A percentile compares a stretch with the other conserved stretches of the same genome.
Evolutionary conservation across 2,113 vertebrate genomes (phyloP).

Genomic region (Lophius piscatorius): DNA sequence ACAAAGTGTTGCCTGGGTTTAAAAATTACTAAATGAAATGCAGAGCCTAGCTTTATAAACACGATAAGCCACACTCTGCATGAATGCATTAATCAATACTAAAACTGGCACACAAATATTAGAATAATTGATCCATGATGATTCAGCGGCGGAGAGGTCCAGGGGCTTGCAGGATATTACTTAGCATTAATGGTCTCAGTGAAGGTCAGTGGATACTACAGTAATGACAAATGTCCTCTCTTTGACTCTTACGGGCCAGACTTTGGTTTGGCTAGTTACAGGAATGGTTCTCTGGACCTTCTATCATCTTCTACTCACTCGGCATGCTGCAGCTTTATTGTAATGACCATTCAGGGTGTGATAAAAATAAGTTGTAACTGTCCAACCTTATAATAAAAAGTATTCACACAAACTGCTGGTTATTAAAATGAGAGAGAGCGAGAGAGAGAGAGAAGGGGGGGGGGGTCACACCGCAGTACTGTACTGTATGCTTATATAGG

Average conservation of each 20-base stretch:
- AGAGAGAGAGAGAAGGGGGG: slow-evolving; percentile 8
- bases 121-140: slow-evolving; percentile 75
- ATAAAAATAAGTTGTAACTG: slow-evolving; percentile 68
- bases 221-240: slow-evolving; percentile 71
- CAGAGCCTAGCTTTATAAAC: slow-evolving; percentile 70
- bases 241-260: slow-evolving; percentile 55
- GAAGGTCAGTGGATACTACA: slow-evolving; percentile 70
- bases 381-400: slow-evolving; percentile 55
- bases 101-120: slow-evolving; percentile 74
- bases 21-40: slow-evolving; percentile 67
- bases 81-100: slow-evolving; percentile 71
- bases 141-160: slow-evolving; percentile 69
- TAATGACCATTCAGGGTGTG: slow-evolving; percentile 59
- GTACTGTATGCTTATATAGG: slow-evolving; percentile 9
- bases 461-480: slow-evolving; percentile 1
- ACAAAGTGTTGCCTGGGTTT: slow-evolving; percentile 55
- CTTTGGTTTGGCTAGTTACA: slow-evolving; percentile 72
- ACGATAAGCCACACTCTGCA: slow-evolving; percentile 71
- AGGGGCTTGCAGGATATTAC: slow-evolving; percentile 59
- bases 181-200: slow-evolving; percentile 48
- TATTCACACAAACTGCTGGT: slow-evolving; percentile 56
- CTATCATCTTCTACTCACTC: slow-evolving; percentile 56
- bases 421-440: slow-evolving; percentile 41
- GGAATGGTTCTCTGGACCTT: slow-evolving; percentile 64
- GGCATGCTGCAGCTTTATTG: slow-evolving; percentile 51